Evolutionary conservation across 2,113 vertebrate genomes (phyloP).

Genomic region (Odocoileus hemionus): DNA sequence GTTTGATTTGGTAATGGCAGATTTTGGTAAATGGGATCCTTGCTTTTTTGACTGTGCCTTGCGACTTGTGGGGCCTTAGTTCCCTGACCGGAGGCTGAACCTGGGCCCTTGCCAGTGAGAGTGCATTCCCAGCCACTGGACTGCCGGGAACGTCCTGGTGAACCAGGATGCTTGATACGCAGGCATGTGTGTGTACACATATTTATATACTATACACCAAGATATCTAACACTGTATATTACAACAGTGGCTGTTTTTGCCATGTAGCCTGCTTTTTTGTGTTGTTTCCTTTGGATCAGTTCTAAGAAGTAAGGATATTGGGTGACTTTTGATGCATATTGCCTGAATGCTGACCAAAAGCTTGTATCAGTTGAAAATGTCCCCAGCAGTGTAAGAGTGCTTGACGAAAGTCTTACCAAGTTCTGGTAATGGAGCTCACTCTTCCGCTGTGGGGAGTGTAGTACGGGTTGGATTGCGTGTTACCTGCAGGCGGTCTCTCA

Average conservation of each 20-base stretch:
- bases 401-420: not conserved
- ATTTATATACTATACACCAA: not conserved
- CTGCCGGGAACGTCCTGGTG: not conserved
- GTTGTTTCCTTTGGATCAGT: not conserved
- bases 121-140: not conserved
- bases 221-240: not conserved
- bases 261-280: not conserved
- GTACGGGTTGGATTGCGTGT: not conserved
- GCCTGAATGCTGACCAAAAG: not conserved
- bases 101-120: not conserved
- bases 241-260: not conserved
- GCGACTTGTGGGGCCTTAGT: not conserved
- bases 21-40: not conserved
- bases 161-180: not conserved
- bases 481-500: not conserved
- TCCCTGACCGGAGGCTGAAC: not conserved
- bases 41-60: not conserved
- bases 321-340: not conserved
- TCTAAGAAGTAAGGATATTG: not conserved
- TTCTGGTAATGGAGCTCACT: too few species aligned
- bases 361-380: conserved; percentile 11
- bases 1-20: not conserved
- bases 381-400: not conserved
- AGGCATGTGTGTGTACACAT: not conserved
- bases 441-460: too few species aligned